Percentiles rank a stretch among this genome's conserved stretches.
Conservation (phyloP, 2,888 invertebrate species). For the Ophion slaviceki region DNA sequence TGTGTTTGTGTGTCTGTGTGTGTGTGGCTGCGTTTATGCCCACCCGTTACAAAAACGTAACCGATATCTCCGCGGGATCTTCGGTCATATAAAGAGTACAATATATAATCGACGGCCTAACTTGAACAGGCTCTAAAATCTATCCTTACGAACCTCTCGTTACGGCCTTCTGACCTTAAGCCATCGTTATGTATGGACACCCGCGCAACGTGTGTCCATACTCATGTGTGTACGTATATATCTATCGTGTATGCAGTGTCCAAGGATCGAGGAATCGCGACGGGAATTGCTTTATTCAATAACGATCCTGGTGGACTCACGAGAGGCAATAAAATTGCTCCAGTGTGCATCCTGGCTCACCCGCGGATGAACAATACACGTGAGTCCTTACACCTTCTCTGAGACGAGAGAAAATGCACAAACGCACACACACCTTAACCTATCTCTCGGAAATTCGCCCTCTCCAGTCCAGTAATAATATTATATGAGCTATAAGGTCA, state of each 20-base stretch:
- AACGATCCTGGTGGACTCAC: slow-evolving; percentile 68
- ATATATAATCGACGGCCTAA: slow-evolving; percentile 28
- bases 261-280: slow-evolving; percentile 74
- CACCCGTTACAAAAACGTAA: slow-evolving; percentile 66
- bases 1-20: too few relatives aligned
- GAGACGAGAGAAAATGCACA: neutral
- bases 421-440: slow-evolving; percentile 53
- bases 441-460: slow-evolving; percentile 54
- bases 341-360: slow-evolving; percentile 31
- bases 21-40: slow-evolving; percentile 26
- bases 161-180: slow-evolving; percentile 36
- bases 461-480: slow-evolving; percentile 37
- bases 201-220: slow-evolving; percentile 7
- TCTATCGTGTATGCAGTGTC: slow-evolving; percentile 63
- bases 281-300: slow-evolving; percentile 82
- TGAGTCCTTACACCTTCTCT: slow-evolving; percentile 36
- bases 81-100: slow-evolving; percentile 48
- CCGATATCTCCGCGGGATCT: slow-evolving; percentile 77
- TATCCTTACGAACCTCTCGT: slow-evolving; percentile 15
- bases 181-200: slow-evolving; percentile 10
- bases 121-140: slow-evolving; percentile 38
- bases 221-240: neutral
- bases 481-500: slow-evolving; percentile 57
- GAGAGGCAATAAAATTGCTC: slow-evolving; percentile 75
- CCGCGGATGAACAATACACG: slow-evolving; percentile 72